Evolutionary conservation across 2,113 vertebrate genomes (phyloP).

Genomic region (Zapornia atra): DNA sequence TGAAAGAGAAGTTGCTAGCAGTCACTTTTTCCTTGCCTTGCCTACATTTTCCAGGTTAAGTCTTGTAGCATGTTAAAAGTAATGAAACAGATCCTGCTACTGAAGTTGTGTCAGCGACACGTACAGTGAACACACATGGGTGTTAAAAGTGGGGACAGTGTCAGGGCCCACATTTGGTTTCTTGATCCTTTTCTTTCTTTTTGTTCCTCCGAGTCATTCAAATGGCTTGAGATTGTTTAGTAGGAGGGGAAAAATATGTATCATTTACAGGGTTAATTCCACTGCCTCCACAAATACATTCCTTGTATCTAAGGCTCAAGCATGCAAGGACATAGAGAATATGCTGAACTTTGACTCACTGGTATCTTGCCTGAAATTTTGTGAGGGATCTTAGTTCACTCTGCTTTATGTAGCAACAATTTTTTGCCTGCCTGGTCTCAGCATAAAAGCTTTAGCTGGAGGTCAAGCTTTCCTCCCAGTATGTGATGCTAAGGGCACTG

Average conservation of each 20-base stretch:
- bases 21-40: neutral
- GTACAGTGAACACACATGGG: neutral
- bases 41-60: neutral
- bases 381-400: neutral
- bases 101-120: neutral
- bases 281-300: neutral
- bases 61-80: neutral
- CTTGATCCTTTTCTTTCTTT: neutral
- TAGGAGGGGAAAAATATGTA: neutral
- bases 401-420: neutral
- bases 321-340: neutral
- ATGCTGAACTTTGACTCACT: neutral
- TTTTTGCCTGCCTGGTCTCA: neutral
- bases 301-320: neutral
- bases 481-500: neutral
- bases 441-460: neutral
- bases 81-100: neutral
- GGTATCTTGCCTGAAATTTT: neutral
- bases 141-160: neutral
- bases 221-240: neutral
- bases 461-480: neutral
- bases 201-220: neutral
- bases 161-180: neutral
- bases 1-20: neutral
- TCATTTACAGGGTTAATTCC: neutral